phyloP scores from a whole-genome alignment of 2,113 vertebrate genomes.

The Asarcornis scutulata region DNA sequence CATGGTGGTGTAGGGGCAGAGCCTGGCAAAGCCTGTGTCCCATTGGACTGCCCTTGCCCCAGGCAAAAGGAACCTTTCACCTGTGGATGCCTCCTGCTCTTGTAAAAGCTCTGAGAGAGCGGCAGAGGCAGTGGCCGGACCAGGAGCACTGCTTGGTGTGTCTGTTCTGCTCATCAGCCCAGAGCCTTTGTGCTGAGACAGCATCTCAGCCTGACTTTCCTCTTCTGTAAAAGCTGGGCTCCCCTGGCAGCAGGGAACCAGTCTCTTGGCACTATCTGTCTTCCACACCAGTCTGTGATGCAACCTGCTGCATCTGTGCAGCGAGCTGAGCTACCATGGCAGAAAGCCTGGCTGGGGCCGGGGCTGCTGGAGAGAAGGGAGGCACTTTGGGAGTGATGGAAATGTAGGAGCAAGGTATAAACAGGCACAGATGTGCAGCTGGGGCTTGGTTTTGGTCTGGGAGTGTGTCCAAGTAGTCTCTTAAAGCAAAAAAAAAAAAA shows the following conservation, averaged over 20 bases:
- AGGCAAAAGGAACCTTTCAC: background rate
- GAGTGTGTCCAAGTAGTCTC: background rate
- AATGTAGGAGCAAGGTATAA: conserved; percentile 31
- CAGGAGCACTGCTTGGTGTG: fast-evolving
- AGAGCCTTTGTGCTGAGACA: background rate
- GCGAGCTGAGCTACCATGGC: background rate
- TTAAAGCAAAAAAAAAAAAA: background rate
- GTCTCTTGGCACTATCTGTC: background rate
- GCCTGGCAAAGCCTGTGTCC: background rate
- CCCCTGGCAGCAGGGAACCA: too few relatives aligned
- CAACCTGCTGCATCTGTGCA: background rate
- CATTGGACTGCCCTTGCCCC: background rate
- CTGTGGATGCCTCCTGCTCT: background rate
- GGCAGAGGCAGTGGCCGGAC: background rate
- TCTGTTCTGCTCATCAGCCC: background rate
- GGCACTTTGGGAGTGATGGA: conserved; percentile 57
- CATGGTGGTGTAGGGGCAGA: background rate
- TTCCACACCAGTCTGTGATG: background rate
- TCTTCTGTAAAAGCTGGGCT: background rate
- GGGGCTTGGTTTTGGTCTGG: conserved; percentile 36
- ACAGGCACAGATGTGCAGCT: conserved; percentile 40
- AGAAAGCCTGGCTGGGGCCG: background rate
- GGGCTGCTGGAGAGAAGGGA: conserved; percentile 31
- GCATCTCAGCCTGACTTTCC: background rate
- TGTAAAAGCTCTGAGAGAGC: fast-evolving